phyloP scores from a whole-genome alignment of 2,888 invertebrate genomes.

The Aplocera efformata region DNA sequence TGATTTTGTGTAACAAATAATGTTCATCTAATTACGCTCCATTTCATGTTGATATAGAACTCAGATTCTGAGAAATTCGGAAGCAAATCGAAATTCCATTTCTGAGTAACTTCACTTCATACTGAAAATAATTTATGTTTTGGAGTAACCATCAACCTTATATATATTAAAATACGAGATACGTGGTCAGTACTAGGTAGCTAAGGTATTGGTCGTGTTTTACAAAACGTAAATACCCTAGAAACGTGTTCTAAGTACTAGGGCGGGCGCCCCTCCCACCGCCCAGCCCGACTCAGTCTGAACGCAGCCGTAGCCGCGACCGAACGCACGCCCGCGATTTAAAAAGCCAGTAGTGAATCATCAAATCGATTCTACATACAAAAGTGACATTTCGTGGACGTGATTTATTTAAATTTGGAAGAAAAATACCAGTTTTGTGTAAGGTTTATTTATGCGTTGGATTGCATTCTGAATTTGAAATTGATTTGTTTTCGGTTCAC shows the following conservation, averaged over 20 bases:
- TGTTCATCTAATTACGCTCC: too few species aligned
- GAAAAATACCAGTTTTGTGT: conserved; percentile 12
- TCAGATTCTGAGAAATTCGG: too few species aligned
- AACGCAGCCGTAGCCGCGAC: conserved; percentile 34
- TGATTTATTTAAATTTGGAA: conserved; percentile 12
- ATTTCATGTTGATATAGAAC: too few species aligned
- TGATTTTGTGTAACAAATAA: too few species aligned
- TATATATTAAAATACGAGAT: too few species aligned
- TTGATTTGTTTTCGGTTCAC: conserved; percentile 20
- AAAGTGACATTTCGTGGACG: conserved; percentile 16
- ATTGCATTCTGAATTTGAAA: conserved; percentile 19
- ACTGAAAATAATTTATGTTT: too few species aligned
- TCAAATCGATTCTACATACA: conserved; percentile 30
- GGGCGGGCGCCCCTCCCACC: conserved; percentile 41
- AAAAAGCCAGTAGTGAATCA: conserved; percentile 33
- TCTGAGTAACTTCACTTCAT: too few species aligned
- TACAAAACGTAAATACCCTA: conserved; percentile 28
- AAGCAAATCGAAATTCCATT: too few species aligned
- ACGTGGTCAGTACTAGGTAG: too few species aligned
- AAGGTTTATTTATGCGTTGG: conserved; percentile 21
- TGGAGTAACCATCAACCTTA: too few species aligned
- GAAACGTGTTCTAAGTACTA: conserved; percentile 36
- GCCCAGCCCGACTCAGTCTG: conserved; percentile 39
- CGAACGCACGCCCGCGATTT: conserved; percentile 33
- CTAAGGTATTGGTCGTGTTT: too few species aligned